These are phyloP conservation scores for Melanotaenia trifasciata DNA, from an alignment of 2,797 vertebrate genomes.

Conservation along the genomic window DNA sequence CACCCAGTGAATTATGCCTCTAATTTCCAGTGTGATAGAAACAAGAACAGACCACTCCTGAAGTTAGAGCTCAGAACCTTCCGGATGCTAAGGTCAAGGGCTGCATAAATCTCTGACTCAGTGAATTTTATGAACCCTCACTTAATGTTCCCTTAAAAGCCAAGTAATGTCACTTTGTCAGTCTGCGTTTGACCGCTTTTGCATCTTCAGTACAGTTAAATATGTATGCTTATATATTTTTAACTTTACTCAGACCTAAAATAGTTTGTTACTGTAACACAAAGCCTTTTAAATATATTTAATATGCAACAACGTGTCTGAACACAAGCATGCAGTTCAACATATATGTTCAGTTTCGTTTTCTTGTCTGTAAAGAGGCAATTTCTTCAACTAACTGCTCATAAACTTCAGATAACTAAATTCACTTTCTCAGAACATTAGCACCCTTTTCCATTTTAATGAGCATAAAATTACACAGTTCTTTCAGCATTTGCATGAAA, in stretches of 20 bases:
- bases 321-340: background rate
- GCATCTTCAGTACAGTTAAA: background rate
- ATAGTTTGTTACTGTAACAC: background rate
- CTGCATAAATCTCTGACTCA: constrained; percentile 45
- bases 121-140: constrained; percentile 31
- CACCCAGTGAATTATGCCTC: constrained; percentile 24
- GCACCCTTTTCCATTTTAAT: background rate
- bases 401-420: background rate
- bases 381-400: background rate
- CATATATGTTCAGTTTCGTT: background rate
- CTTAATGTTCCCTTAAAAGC: constrained; percentile 53
- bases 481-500: background rate
- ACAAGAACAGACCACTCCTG: constrained; percentile 11
- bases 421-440: background rate
- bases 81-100: constrained; percentile 27
- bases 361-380: background rate
- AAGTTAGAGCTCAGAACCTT: constrained; percentile 38
- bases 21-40: constrained; percentile 4
- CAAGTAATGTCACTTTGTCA: constrained; percentile 41
- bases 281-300: background rate
- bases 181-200: constrained; percentile 35
- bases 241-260: too few species aligned
- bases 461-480: background rate
- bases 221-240: background rate
- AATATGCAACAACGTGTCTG: background rate